phyloP scores from a whole-genome alignment of 2,797 vertebrate genomes.

The Parotocinclus haroldoi region DNA sequence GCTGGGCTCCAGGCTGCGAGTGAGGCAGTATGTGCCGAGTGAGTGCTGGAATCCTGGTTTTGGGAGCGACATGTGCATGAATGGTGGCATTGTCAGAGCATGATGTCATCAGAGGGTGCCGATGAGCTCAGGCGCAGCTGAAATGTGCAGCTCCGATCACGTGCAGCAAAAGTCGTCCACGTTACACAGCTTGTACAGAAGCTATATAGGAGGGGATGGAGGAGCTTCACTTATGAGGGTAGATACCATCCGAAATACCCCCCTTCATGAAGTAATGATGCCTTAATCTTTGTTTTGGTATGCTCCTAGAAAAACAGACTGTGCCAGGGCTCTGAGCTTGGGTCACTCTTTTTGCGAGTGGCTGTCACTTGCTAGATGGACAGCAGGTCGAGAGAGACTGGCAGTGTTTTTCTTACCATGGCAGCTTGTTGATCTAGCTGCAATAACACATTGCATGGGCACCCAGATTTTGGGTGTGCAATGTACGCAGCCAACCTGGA shows the following conservation, averaged over 20 bases:
- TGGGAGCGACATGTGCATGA: slow-evolving; percentile 89
- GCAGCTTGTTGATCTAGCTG: slow-evolving; percentile 67
- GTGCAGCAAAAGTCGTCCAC: background rate
- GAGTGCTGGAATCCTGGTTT: slow-evolving; percentile 84
- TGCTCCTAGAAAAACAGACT: no score
- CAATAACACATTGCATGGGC: slow-evolving; percentile 63
- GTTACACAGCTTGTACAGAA: no score
- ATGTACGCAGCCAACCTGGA: slow-evolving; percentile 51
- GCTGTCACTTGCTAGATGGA: slow-evolving; percentile 24
- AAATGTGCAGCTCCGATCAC: slow-evolving; percentile 64
- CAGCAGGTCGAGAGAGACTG: slow-evolving; percentile 28
- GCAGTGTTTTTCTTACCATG: slow-evolving; percentile 32
- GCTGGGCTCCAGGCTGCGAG: slow-evolving; percentile 63
- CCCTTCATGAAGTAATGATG: no score
- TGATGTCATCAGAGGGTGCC: slow-evolving; percentile 89
- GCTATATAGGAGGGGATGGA: no score
- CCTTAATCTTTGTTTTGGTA: no score
- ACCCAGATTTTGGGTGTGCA: slow-evolving; percentile 64
- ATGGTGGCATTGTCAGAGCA: slow-evolving; percentile 91
- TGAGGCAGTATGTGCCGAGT: slow-evolving; percentile 20
- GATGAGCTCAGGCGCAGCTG: slow-evolving; percentile 94
- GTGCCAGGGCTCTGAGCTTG: background rate
- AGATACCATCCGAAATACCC: no score
- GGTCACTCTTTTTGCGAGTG: slow-evolving; percentile 21
- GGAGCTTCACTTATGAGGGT: no score